These are phyloP conservation scores for Morpho deidamia DNA, from an alignment of 2,888 invertebrate species.

Conservation along the genomic window DNA sequence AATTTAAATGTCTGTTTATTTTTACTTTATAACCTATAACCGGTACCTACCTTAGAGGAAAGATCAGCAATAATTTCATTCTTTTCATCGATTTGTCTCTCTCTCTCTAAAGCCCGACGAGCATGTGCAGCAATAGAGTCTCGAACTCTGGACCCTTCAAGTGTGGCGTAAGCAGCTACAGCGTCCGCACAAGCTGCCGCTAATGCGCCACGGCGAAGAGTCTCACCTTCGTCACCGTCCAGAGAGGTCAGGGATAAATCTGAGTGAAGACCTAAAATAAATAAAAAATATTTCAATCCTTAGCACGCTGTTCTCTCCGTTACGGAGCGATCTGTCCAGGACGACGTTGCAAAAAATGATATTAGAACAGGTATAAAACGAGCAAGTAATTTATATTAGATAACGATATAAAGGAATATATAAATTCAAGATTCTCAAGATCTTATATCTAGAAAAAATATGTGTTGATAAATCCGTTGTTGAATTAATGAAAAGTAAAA, in stretches of 20 bases:
- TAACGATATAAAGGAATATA: no score
- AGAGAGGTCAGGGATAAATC: constrained; percentile 83
- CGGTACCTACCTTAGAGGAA: constrained; percentile 83
- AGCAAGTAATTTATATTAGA: no score
- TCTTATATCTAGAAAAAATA: no score
- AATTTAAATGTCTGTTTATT: no score
- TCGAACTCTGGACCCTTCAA: constrained; percentile 85
- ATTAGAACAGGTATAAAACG: no score
- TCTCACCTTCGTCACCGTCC: constrained; percentile 73
- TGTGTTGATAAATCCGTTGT: no score
- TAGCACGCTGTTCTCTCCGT: background rate
- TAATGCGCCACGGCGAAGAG: constrained; percentile 79
- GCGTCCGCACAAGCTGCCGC: constrained; percentile 87
- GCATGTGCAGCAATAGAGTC: constrained; percentile 88
- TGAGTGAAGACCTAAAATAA: constrained; percentile 80
- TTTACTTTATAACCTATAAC: no score
- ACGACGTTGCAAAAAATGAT: no score
- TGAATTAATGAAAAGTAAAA: no score
- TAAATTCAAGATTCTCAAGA: no score
- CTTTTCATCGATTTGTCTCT: constrained; percentile 88
- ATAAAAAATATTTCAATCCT: background rate
- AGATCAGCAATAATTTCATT: constrained; percentile 88
- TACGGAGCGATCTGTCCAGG: background rate
- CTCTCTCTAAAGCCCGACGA: constrained; percentile 85
- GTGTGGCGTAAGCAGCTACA: constrained; percentile 83